Evolutionary conservation across 2,888 invertebrate species (phyloP).

Genomic region (Craniophora ligustri): DNA sequence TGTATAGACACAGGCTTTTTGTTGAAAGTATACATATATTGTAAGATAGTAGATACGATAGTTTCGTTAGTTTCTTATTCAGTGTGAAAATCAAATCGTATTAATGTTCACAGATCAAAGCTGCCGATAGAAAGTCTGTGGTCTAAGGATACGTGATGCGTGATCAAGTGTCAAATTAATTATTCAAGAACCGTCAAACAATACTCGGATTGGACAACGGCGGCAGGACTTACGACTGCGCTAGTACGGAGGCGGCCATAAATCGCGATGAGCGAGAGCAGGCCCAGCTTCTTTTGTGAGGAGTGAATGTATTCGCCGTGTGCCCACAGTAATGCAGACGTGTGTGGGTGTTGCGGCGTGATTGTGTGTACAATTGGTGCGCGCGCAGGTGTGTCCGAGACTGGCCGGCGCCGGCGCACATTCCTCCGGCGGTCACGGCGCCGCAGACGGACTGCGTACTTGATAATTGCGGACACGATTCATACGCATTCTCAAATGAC

Average conservation of each 20-base stretch:
- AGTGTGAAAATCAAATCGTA: too few species aligned
- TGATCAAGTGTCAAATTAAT: conserved; percentile 57
- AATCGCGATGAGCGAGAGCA: conserved; percentile 63
- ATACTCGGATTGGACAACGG: conserved; percentile 54
- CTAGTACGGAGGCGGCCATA: conserved; percentile 57
- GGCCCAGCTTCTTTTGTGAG: conserved; percentile 54
- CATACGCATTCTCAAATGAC: conserved; percentile 42
- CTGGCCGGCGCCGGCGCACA: conserved; percentile 90
- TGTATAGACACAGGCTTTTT: too few species aligned
- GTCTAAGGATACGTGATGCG: conserved; percentile 7
- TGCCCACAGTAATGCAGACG: conserved; percentile 36
- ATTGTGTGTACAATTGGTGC: conserved; percentile 63
- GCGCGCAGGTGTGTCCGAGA: conserved; percentile 90
- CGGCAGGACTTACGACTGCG: conserved; percentile 59
- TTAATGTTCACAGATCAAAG: too few species aligned
- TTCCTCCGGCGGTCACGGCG: conserved; percentile 86
- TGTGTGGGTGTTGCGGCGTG: conserved; percentile 59
- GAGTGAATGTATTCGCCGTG: conserved; percentile 41
- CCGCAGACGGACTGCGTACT: conserved; percentile 54
- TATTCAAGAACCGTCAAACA: conserved; percentile 59
- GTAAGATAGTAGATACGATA: too few species aligned
- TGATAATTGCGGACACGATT: conserved; percentile 59
- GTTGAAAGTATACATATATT: too few species aligned
- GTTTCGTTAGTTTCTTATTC: too few species aligned
- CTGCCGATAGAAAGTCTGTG: too few species aligned